Base-by-base conservation (phyloP, 2,888 invertebrate species). In the Acronicta alni region DNA sequence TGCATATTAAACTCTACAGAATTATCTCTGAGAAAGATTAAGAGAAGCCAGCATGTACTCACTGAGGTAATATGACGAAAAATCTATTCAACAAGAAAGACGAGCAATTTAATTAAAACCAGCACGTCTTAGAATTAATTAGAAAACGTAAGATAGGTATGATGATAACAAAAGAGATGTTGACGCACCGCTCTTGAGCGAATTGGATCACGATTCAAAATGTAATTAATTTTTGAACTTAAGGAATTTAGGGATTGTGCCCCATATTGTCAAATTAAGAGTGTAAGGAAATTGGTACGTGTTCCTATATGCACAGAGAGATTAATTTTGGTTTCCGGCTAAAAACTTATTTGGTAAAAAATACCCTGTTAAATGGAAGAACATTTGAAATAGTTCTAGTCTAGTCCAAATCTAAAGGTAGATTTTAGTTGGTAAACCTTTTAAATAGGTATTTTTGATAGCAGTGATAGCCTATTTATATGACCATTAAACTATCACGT, bases 71-170 rank as follows among this genome's bases (percentile, higher is more conserved):
- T 26, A 18, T 26, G 0, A 15, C 41, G 35, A 30, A 17, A 48
- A 37, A 42, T 9, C 23, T 17, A 55, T 65, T 48, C 35, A n/a
- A 47, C 37, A 41, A 57, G 49, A 45, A 44, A 53, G 48, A 62
- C 49, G 42, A 55, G 30, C 15, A 9, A 9, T 72, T 70, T 70
- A 70, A 70, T 70, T 72, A 70, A 57, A 58, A 32, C 45, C 20
- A 14, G 14, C 5, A 17, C 32, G 41, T 49, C 57, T 60, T 44
- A 1, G 48, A 49, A 56, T 72, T 72, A 70, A 70, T 70, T 57
- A 58, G 45, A 72, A 56, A 58, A 62, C 55, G 57, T 62, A 54
- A 44, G 17, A 35, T 67, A 30, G 12, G 37, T 18, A 20, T 20
- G 26, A 61, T 49, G 12, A 8, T 17, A 17, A 5, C 16, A 0